A percentile compares a stretch with the other conserved stretches of the same genome.
phyloP scores from a whole-genome alignment of 2,888 invertebrate genomes.

The Drosophila cyrtoloma region DNA sequence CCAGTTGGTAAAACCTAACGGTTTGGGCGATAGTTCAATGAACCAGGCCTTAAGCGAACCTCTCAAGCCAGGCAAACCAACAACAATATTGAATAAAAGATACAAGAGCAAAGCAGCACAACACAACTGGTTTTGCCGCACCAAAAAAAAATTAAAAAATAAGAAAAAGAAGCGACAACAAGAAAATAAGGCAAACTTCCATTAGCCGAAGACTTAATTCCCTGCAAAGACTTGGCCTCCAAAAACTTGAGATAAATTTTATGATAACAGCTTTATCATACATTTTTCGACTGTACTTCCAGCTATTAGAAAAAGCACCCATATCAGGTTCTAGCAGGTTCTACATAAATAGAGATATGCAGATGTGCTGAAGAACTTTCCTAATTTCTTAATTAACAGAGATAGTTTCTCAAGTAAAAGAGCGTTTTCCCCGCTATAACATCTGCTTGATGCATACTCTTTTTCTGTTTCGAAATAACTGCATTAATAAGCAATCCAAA shows the following conservation, averaged over 20 bases:
- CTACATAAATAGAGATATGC: neutral
- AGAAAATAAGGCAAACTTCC: slow-evolving; percentile 9
- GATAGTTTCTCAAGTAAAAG: neutral
- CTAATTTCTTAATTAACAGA: neutral
- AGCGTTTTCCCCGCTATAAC: neutral
- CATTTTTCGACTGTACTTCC: neutral
- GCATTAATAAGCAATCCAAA: neutral
- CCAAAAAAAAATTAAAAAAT: slow-evolving; percentile 32
- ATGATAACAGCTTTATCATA: neutral
- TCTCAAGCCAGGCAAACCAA: slow-evolving; percentile 39
- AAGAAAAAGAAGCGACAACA: slow-evolving; percentile 7
- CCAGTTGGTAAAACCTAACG: slow-evolving; percentile 42
- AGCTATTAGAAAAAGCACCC: neutral
- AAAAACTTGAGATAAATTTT: neutral
- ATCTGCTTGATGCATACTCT: neutral
- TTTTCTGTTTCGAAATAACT: neutral
- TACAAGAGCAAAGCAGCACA: slow-evolving; percentile 49
- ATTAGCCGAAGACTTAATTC: slow-evolving; percentile 34
- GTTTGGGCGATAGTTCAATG: slow-evolving; percentile 61
- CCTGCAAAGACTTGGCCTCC: slow-evolving; percentile 11
- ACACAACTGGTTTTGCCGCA: slow-evolving; percentile 54
- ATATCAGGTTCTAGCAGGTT: neutral
- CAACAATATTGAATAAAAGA: slow-evolving; percentile 26
- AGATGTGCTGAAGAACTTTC: neutral
- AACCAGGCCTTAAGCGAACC: slow-evolving; percentile 44